Percentiles rank a stretch among this genome's conserved stretches.
phyloP scores from a whole-genome alignment of 2,797 vertebrate genomes.

The Molossus molossus region DNA sequence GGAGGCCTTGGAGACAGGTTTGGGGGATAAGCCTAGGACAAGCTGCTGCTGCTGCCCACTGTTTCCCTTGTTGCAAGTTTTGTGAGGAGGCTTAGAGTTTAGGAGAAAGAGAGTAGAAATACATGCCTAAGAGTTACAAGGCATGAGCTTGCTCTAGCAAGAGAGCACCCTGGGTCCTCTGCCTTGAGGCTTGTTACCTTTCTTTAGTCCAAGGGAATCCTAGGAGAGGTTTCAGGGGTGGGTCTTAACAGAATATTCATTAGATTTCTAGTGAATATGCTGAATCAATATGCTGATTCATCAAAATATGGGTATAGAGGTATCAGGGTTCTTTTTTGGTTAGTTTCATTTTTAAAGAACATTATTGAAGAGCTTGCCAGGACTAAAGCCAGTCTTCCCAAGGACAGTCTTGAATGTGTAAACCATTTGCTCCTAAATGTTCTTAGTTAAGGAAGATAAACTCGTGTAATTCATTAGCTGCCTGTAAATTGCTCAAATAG shows the following conservation, averaged over 20 bases:
- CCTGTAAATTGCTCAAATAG: not conserved
- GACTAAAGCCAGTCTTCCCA: not conserved
- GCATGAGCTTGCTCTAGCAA: not conserved
- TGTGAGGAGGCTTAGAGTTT: not conserved
- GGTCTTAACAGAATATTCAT: not conserved
- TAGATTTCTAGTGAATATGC: not conserved
- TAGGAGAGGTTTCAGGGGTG: not conserved
- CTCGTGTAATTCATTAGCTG: not conserved
- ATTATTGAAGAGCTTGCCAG: not conserved
- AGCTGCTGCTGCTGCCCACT: not conserved
- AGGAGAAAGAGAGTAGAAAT: not conserved
- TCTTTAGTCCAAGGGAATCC: not conserved
- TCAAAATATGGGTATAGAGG: not conserved
- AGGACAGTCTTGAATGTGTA: not conserved
- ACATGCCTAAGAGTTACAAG: not conserved
- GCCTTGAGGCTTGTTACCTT: not conserved
- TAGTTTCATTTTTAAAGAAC: not conserved
- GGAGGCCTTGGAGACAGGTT: not conserved
- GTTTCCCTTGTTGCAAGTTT: not conserved
- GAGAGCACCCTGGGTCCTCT: not conserved
- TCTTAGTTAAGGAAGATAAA: not conserved
- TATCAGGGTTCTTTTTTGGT: not conserved
- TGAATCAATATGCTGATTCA: not conserved
- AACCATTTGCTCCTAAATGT: not conserved
- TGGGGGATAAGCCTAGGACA: not conserved